Base-by-base conservation (phyloP, 2,888 invertebrate species). In the Hypercompe scribonia region DNA sequence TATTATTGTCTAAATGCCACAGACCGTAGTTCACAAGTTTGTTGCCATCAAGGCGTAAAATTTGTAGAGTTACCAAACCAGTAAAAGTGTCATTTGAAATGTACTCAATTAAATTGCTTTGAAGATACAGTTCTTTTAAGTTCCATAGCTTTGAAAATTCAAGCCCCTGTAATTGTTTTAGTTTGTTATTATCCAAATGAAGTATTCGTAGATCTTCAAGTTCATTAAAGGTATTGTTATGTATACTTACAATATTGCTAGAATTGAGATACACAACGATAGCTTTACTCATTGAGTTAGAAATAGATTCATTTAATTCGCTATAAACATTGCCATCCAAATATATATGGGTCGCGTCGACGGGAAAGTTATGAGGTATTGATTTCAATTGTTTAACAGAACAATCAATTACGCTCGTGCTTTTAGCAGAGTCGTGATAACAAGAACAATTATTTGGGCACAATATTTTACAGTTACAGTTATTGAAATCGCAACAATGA, bases 401-500 rank as follows among this genome's bases (percentile, higher is more conserved):
- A 93, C 99, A 99, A 93, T 99, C 99, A 72, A 99, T 98, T 71
- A 98, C 98, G 93, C 98, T 99, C 50, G 98, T 98, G 86, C 97
- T 97, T 97, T 99, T 99, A 58, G 98, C 97, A 87, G 98, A 98
- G 90, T 99, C 99, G 93, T 99, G 98, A 96, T 98, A 99, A 92
- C 99, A 99, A 83, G 98, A 97, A 96, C 99, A 99, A 89, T 98
- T 98, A 83, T 97, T 96, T 11, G 99, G 99, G 89, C 99, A 99
- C 79, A 98, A 98, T 97, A 98, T 98, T 95, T 99, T 98, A 93
- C 99, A 99, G 93, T 98, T 98, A 94, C 99, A 99, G 78, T 98
- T 98, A 92, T 98, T 98, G 92, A 98, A 99, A 91, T 99, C 99
- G 93, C 99, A 99, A 94, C 99, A 99, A 89, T 98, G 98, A 91